phyloP scores from a whole-genome alignment of 2,888 invertebrate species.

The Andrena trimmerana region DNA sequence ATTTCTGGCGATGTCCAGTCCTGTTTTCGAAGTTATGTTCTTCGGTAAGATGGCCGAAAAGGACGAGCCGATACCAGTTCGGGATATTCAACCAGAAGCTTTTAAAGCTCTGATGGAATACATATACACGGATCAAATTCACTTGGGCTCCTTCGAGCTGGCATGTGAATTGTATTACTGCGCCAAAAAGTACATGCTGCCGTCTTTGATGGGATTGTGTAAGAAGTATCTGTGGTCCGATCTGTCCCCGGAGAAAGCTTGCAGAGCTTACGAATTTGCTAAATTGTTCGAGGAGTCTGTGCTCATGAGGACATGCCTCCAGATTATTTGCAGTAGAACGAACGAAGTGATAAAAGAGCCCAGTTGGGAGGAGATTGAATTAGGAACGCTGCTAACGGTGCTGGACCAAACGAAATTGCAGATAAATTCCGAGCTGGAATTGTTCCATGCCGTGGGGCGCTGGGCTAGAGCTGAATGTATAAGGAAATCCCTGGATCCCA shows the following conservation, averaged over 20 bases:
- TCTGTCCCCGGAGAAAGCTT: constrained; percentile 92
- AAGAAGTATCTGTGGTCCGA: constrained; percentile 94
- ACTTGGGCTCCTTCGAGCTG: constrained; percentile 93
- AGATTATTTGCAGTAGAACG: constrained; percentile 92
- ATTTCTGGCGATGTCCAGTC: constrained; percentile 94
- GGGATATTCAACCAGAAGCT: constrained; percentile 94
- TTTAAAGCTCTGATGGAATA: constrained; percentile 93
- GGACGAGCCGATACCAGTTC: constrained; percentile 91
- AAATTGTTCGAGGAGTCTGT: constrained; percentile 93
- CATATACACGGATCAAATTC: constrained; percentile 92
- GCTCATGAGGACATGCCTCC: constrained; percentile 92
- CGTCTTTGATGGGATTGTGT: constrained; percentile 93
- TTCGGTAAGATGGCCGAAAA: constrained; percentile 94
- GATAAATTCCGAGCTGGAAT: constrained; percentile 91
- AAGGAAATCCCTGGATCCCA: constrained; percentile 84
- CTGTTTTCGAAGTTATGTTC: constrained; percentile 96
- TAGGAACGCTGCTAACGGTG: constrained; percentile 91
- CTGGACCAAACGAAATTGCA: constrained; percentile 91
- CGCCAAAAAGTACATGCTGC: constrained; percentile 95
- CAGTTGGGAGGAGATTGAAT: constrained; percentile 92
- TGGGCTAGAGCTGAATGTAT: constrained; percentile 88
- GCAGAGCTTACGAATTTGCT: constrained; percentile 94
- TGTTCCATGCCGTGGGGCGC: constrained; percentile 91
- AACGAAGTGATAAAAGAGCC: constrained; percentile 91
- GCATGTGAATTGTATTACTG: constrained; percentile 95